These are phyloP conservation scores for rat (Rattus norvegicus) DNA, from an alignment of 2,113 vertebrate genomes.

Conservation along the genomic window GRCr8 NC_086024.1:79143001-79143500, in stretches of 20 bases:
- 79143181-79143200: background rate
- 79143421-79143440: background rate
- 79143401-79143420: slow-evolving; percentile 39
- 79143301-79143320: background rate
- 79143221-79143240: background rate
- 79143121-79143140: background rate
- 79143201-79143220: background rate
- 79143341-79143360: background rate
- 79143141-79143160: background rate
- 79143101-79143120: background rate
- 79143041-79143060: background rate
- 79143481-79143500: background rate
- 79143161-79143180: background rate
- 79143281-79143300: background rate
- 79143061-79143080: background rate
- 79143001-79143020: background rate
- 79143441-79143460: background rate
- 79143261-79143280: background rate
- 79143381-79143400: slow-evolving; percentile 24
- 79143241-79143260: background rate
- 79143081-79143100: background rate
- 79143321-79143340: background rate
- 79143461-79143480: background rate
- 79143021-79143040: background rate
- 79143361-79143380: background rate